Percentiles rank a stretch among this genome's conserved stretches.
Evolutionary conservation across 2,888 invertebrate species (phyloP).

Genomic region (Euclidia mi): DNA sequence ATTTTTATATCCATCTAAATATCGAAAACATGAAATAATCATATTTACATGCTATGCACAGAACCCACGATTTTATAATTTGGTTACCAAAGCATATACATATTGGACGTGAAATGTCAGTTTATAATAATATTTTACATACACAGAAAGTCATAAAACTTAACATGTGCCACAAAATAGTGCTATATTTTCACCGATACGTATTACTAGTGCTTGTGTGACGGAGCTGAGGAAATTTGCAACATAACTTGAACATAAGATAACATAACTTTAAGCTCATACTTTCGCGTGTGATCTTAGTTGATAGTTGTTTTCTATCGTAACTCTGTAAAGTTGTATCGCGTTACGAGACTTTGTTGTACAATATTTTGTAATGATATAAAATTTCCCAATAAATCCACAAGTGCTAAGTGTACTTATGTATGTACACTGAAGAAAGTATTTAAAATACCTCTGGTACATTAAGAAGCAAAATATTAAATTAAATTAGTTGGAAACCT

Average conservation of each 20-base stretch:
- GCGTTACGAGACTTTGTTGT: too few relatives aligned
- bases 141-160: constrained; percentile 56
- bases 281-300: too few relatives aligned
- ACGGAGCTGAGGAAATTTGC: not conserved
- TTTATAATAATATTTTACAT: constrained; percentile 36
- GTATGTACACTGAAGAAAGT: too few relatives aligned
- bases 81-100: constrained; percentile 1
- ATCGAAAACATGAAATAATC: not conserved
- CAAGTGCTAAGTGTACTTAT: too few relatives aligned
- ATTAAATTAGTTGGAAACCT: too few relatives aligned
- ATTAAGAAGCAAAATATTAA: too few relatives aligned
- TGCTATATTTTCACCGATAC: constrained; percentile 45
- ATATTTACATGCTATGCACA: not conserved
- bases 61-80: not conserved
- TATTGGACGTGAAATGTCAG: constrained; percentile 31
- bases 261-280: not conserved
- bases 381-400: too few relatives aligned
- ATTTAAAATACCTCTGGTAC: too few relatives aligned
- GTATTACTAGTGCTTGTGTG: constrained; percentile 34
- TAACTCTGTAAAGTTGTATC: too few relatives aligned
- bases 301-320: too few relatives aligned
- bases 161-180: constrained; percentile 60
- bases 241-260: not conserved
- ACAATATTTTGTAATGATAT: too few relatives aligned
- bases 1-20: not conserved